Base-by-base conservation (phyloP, 2,113 vertebrate genomes). In the Galemys pyrenaicus region DNA sequence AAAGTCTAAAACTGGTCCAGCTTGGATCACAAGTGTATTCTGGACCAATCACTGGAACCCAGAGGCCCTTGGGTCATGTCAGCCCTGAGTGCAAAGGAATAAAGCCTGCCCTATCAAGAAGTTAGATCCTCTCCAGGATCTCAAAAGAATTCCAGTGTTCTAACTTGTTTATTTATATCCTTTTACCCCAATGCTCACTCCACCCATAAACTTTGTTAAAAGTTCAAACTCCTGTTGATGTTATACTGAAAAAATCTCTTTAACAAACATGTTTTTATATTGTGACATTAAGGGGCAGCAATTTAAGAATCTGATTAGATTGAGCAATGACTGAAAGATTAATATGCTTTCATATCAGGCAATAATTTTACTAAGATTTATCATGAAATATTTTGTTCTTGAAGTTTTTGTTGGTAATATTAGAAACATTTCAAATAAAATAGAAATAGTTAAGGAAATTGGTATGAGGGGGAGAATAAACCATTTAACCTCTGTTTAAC, bases 401-500 rank as follows among this genome's bases (percentile, higher is more conserved):
- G 67, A 91, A 37, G 44, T 75, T 80, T 88, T 91, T 89, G 6
- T 91, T 80, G 73, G 32, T 81, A 77, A 94, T 92, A 92, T 51
- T 91, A 70, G 85, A 80, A 92, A 86, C 17, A 54, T 84, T 83
- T 51, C 86, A 41, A 11, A 41, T 77, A 37, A 51, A 92, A 58
- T 94, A 87, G 30, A 92, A 94, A 91, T 54, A 26, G 62, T 60
- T 77, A 41, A 92, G 49, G 75, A 89, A 54, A 49, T 92, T 94
- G 75, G 91, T 74, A 81, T 91, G 49, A 89, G 75, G 44, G 73
- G n/a, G 60, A 89, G 75, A 82, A 58, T 89, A 91, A 96, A 89
- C 65, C 68, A 54, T 91, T 85, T 89, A 95, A 96, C 96, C 94
- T 96, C 95, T 75, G 64, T 95, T 92, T 97, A 92, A 95, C 87